Percentiles rank a stretch among this genome's conserved stretches.
phyloP scores from a whole-genome alignment of 2,113 vertebrate genomes.

The Meles meles region DNA sequence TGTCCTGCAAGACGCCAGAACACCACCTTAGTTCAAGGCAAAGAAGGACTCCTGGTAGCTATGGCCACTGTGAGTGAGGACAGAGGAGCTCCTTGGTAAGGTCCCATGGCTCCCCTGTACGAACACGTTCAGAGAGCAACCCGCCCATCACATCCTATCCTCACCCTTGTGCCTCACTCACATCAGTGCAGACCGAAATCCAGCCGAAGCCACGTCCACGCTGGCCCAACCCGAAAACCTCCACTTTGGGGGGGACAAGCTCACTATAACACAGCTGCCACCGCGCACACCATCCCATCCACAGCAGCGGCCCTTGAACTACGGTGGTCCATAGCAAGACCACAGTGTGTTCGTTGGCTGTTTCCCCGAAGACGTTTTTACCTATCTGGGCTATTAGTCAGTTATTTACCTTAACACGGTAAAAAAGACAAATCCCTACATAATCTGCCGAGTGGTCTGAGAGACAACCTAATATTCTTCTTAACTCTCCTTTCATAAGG shows the following conservation, averaged over 20 bases:
- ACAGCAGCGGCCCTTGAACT: neutral
- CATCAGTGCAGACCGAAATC: neutral
- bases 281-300: neutral
- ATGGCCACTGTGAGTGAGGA: neutral
- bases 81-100: neutral
- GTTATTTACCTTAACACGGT: slow-evolving; percentile 66
- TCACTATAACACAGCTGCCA: neutral
- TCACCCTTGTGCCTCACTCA: neutral
- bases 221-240: neutral
- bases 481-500: neutral
- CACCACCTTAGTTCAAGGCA: neutral
- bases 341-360: neutral
- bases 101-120: neutral
- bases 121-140: neutral
- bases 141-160: no score
- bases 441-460: slow-evolving; percentile 53
- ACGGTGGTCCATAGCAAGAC: neutral
- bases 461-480: slow-evolving; percentile 62
- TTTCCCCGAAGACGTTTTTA: neutral
- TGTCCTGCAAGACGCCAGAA: neutral
- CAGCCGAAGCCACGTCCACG: neutral
- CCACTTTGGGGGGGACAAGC: neutral
- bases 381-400: neutral
- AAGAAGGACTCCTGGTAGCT: neutral
- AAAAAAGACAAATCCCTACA: slow-evolving; percentile 37